These are phyloP conservation scores for Drosophila virilis DNA, from an alignment of 1,140 invertebrate species.

Conservation along the genomic window DNA sequence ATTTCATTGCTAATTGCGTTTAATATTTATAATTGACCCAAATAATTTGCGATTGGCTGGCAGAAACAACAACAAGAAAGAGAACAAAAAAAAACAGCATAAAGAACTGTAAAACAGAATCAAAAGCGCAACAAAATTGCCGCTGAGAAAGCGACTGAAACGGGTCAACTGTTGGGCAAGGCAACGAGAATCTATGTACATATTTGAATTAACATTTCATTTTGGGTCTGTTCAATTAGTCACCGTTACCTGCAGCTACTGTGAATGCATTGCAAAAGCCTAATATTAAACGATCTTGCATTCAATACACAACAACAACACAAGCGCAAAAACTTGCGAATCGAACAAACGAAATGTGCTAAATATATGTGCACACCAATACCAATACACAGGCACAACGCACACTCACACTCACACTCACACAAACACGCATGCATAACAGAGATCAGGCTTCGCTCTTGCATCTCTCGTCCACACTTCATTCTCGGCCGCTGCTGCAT, in stretches of 20 bases:
- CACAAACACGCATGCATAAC: conserved; percentile 16
- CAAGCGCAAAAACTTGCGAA: conserved; percentile 36
- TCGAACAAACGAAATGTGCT: conserved; percentile 41
- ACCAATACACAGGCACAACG: conserved; percentile 4
- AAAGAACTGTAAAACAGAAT: conserved; percentile 17
- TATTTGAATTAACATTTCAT: background rate
- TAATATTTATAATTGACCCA: conserved; percentile 82
- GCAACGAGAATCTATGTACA: background rate
- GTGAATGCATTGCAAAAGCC: conserved; percentile 2
- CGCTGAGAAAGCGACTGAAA: conserved; percentile 25
- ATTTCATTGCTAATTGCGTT: conserved; percentile 84
- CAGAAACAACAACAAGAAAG: conserved; percentile 50
- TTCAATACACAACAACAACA: conserved; percentile 31
- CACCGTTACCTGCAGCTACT: conserved; percentile 9
- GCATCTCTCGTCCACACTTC: conserved; percentile 1
- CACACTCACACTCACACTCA: conserved; percentile 6
- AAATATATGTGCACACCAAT: conserved; percentile 34
- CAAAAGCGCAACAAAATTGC: conserved; percentile 2
- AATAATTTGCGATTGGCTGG: conserved; percentile 74
- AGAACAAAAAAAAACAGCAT: conserved; percentile 31
- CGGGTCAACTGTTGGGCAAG: conserved; percentile 16
- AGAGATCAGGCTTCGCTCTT: conserved; percentile 18
- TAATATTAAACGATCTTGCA: conserved; percentile 18
- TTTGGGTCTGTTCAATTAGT: conserved; percentile 4
- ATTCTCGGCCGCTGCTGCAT: conserved; percentile 26